Evolutionary conservation across 1,140 invertebrate genomes (phyloP), one percentile per base, ranked within the genome.

Genomic region (Diabrotica virgifera): DNA sequence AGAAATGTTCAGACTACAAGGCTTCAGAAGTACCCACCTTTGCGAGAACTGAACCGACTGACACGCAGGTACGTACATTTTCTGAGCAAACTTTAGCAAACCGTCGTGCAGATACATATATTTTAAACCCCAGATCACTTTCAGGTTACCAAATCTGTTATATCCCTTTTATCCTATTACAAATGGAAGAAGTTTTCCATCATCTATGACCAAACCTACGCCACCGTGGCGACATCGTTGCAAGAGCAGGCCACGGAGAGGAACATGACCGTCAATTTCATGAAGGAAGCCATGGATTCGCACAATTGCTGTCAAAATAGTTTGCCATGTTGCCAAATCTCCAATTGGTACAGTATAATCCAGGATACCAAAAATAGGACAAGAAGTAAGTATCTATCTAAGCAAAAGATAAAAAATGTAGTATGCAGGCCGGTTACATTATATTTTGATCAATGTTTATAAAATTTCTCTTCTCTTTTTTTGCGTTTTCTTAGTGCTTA

Each of bases 161-260:
- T 97, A 74, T 88, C 95, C 0, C 80, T 98, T 54, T 80, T 99
- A 62, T 83, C 87, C 50, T 92, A 97, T 80, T 96, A 94, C 80
- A 89, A 91, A 70, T 99, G 96, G 96, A 88, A 89, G 63, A 95
- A 95, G 77, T 97, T 98, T 81, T 90, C 92, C 12, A 91, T 99
- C 54, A 84, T 98, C n/a, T 90, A 90, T 63, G 94, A 97, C 75
- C 87, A 89, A 59, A 80, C 85, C 0, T 93, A 89, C 88, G 83
- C 84, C 65, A 90, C 87, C 0, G 92, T 96, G 5, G 92, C 91
- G 0, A 81, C 87, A 59, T 89, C 88, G 9, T 80, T 96, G 53
- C 82, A 87, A 75, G 84, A 88, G 60, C 85, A 91, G 74, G 92
- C 92, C 0, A 82, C 87, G 69, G 59, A 58, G 11, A 69, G 65